These are phyloP conservation scores for Himalopsyche tibetana DNA, from an alignment of 2,888 invertebrate genomes.

Conservation along the genomic window DNA sequence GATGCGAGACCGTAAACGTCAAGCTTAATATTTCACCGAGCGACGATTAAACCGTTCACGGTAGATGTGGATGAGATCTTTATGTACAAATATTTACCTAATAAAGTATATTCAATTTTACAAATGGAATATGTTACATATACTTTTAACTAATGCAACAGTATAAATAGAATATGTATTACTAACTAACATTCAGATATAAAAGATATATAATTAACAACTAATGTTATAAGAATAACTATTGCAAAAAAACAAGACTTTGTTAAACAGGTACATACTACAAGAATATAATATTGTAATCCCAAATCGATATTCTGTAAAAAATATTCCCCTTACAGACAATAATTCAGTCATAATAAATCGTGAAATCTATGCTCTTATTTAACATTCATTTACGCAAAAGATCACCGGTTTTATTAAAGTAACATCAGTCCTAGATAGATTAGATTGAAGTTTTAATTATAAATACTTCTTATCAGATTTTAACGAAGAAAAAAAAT, in stretches of 20 bases:
- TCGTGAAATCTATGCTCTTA: no score
- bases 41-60: not conserved
- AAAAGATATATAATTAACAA: not conserved
- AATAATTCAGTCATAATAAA: no score
- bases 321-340: no score
- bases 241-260: not conserved
- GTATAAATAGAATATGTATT: slow-evolving; percentile 22
- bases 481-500: no score
- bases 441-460: no score
- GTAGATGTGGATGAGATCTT: not conserved
- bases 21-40: not conserved
- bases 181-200: slow-evolving; percentile 18
- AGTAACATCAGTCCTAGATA: no score
- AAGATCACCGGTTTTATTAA: no score
- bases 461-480: no score
- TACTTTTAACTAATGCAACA: not conserved
- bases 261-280: slow-evolving; percentile 19
- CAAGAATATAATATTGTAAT: not conserved
- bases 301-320: no score
- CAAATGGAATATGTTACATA: slow-evolving; percentile 18
- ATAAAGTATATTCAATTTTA: not conserved
- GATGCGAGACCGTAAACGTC: not conserved
- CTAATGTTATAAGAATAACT: not conserved
- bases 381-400: no score
- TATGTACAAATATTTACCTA: not conserved